Base-by-base conservation (phyloP, 2,113 vertebrate genomes). In the Bujurquina vittata region DNA sequence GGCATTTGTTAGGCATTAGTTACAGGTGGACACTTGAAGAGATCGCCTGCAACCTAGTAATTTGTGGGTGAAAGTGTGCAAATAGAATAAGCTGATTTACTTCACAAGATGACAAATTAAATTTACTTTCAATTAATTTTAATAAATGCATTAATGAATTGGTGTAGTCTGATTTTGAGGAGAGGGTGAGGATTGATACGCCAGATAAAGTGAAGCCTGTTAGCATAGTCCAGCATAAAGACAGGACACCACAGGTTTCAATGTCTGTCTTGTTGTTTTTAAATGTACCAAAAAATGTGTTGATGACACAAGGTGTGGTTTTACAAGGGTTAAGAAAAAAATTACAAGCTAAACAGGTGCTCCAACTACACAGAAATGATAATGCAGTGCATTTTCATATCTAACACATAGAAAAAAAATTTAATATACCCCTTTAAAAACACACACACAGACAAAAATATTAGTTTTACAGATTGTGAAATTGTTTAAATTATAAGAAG, bases 21-120 rank as follows among this genome's bases (percentile, higher is more conserved):
- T 65, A 89, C 46, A 76, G 79, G 55, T 77, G 87, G 82, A 90
- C 82, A 81, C 58, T 79, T 49, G 62, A 43, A 83, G 78, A 79
- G 85, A 83, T 87, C 65, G 77, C 81, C 22, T 1, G 81, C 84
- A 67, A 73, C 84, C 61, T 18, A 69, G 67, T 73, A 81, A 23
- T 81, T 73, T 73, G 78, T 52, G 31, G 46, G 6, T 43, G 40
- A 20, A 74, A 61, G 63, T 46, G 23, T 72, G 20, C 58, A 77
- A 82, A 83, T 33, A 10, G 35, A 82, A 75, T 67, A 52, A 83
- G 75, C 20, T 43, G 54, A 87, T 74, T 80, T n/a, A 75, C 57
- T 69, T 77, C 14, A 14, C 11, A 37, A 22, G 14, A 23, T 29
- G 49, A 61, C 2, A 10, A 23, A 14, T 17, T 3, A 17, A 23